phyloP scores from a whole-genome alignment of 2,113 vertebrate genomes.

The Ptilonorhynchus violaceus region DNA sequence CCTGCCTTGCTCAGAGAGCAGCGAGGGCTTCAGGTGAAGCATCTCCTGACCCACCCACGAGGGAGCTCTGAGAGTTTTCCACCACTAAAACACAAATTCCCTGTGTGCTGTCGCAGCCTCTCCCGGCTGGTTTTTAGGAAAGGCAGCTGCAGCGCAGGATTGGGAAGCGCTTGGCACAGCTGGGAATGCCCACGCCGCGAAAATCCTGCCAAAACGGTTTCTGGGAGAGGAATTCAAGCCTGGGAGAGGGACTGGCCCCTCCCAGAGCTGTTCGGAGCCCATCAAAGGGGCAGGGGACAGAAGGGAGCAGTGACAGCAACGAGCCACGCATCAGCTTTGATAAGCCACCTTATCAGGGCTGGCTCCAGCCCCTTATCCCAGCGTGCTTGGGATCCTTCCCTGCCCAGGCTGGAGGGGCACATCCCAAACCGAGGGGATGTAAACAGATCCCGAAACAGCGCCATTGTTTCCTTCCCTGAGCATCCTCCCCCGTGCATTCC shows the following conservation, averaged over 20 bases:
- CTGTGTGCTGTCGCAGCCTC: not conserved
- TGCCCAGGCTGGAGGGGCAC: not conserved
- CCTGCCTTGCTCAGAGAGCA: not conserved
- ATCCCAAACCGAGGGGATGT: not conserved
- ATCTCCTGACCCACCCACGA: not conserved
- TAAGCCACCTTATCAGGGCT: not conserved
- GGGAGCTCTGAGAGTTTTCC: not conserved
- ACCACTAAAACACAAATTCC: not conserved
- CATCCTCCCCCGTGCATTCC: not conserved
- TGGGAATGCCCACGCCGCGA: not conserved
- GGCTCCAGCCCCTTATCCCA: not conserved
- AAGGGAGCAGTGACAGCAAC: not conserved
- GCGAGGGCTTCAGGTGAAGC: accelerated
- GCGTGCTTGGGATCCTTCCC: not conserved
- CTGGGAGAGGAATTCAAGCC: not conserved
- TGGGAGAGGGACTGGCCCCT: not conserved
- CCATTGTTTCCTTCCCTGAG: not conserved
- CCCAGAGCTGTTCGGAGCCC: not conserved
- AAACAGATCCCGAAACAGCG: not conserved
- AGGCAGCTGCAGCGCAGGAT: not conserved
- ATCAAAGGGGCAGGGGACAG: not conserved
- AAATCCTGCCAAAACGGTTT: not conserved
- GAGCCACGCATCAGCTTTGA: not conserved
- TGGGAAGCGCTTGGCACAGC: not conserved
- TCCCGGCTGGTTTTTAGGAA: not conserved